These are phyloP conservation scores for Botia almorhae DNA, from an alignment of 2,797 vertebrate species.

Conservation along the genomic window DNA sequence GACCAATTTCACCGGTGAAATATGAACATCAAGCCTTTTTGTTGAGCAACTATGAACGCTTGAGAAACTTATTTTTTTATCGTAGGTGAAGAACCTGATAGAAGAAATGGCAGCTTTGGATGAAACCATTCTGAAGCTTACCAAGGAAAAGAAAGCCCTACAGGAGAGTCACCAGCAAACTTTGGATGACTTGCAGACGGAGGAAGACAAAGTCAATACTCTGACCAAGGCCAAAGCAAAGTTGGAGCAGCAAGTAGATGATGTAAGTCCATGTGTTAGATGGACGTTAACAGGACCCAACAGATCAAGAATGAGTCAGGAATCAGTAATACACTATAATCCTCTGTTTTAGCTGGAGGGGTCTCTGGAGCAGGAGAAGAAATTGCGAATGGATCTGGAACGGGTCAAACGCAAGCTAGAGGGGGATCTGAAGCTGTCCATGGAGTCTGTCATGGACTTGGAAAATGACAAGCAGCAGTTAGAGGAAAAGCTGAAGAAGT, in stretches of 20 bases:
- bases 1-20: background rate
- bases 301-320: background rate
- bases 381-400: constrained; percentile 90
- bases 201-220: constrained; percentile 92
- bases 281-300: background rate
- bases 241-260: constrained; percentile 94
- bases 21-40: background rate
- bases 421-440: constrained; percentile 89
- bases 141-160: constrained; percentile 91
- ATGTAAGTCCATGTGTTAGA: constrained; percentile 79
- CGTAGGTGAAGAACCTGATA: constrained; percentile 92
- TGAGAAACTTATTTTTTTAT: background rate
- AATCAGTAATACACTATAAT: constrained; percentile 23
- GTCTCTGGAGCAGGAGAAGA: constrained; percentile 94
- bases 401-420: constrained; percentile 90
- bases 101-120: constrained; percentile 93
- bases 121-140: constrained; percentile 88
- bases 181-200: constrained; percentile 91
- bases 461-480: constrained; percentile 93
- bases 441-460: constrained; percentile 89
- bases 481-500: constrained; percentile 94
- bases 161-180: constrained; percentile 93
- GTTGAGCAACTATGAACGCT: background rate
- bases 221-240: constrained; percentile 91
- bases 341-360: constrained; percentile 83